Base-by-base conservation (phyloP, 2,113 vertebrate species). In the Strix uralensis region DNA sequence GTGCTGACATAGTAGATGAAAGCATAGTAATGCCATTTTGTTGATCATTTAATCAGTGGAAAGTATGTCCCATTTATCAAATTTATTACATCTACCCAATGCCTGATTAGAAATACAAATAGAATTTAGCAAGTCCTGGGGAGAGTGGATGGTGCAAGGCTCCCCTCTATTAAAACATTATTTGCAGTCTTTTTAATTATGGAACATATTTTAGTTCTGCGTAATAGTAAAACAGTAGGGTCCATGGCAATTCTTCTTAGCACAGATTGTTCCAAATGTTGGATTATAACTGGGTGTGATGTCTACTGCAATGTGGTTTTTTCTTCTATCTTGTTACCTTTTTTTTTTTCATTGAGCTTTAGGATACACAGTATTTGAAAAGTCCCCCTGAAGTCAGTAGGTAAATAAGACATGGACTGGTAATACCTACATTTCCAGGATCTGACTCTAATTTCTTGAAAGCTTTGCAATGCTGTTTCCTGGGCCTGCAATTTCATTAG, bases 401-500 rank as follows among this genome's bases (percentile, higher is more conserved):
- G 80, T 80, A 90, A 83, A 66, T 47, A 81, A 86, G 75, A 55
- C 23, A 61, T 16, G 55, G 29, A 74, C n/a, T 67, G 29, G 51
- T 81, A 94, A 86, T 83, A 83, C 32, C 59, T 83, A 34, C 67
- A 78, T 0, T 94, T 96, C 88, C 95, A 95, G 93, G 54, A 95
- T 90, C 80, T 95, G 92, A 88, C 63, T 71, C 49, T 85, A 93
- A 92, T 96, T 96, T 95, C 88, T 97, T 89, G 95, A 95, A 94
- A 97, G 83, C 92, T 90, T 96, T 94, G 85, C 75, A 79, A 10
- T 65, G 65, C 80, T 92, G 88, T 92, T 97, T 96, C 92, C 96
- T 92, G 83, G 57, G 95, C 61, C 83, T 96, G 61, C 77, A 69
- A 94, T 96, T 97, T 96, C 92, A 91, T 97, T 96, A 95, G 95